Evolutionary conservation across 2,888 invertebrate genomes (phyloP).

Genomic region (Nemotelus nigrinus): DNA sequence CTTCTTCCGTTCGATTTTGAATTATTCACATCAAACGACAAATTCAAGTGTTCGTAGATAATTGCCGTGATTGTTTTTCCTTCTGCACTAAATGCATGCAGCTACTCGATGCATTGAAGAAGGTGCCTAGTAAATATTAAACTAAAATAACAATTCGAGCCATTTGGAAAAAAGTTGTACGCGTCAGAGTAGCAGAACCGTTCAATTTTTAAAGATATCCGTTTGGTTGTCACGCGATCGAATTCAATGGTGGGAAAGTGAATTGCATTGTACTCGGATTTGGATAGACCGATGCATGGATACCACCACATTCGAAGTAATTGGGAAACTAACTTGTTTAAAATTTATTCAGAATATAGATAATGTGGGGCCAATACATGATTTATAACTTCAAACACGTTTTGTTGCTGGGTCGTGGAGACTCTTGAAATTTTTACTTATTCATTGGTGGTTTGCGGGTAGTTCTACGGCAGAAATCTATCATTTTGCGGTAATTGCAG

Average conservation of each 20-base stretch:
- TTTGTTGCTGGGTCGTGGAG: not conserved
- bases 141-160: conserved; percentile 30
- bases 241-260: not conserved
- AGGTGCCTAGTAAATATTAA: conserved; percentile 26
- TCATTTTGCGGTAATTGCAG: conserved; percentile 3
- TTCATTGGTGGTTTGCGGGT: conserved; percentile 1
- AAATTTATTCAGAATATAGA: not conserved
- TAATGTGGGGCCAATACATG: not conserved
- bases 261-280: not conserved
- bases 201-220: not conserved
- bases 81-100: not conserved
- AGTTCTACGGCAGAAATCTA: not conserved
- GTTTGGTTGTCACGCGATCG: conserved; percentile 10
- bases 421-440: not conserved
- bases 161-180: conserved; percentile 7
- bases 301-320: not conserved
- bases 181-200: conserved; percentile 15
- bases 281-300: not conserved
- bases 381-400: conserved; percentile 10
- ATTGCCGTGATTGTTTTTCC: not conserved
- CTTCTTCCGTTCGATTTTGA: too few relatives aligned
- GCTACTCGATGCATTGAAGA: not conserved
- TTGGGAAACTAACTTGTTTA: not conserved
- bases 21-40: not conserved
- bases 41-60: not conserved